Conservation (phyloP, 2,888 invertebrate species). For the Tigriopus californicus region DNA sequence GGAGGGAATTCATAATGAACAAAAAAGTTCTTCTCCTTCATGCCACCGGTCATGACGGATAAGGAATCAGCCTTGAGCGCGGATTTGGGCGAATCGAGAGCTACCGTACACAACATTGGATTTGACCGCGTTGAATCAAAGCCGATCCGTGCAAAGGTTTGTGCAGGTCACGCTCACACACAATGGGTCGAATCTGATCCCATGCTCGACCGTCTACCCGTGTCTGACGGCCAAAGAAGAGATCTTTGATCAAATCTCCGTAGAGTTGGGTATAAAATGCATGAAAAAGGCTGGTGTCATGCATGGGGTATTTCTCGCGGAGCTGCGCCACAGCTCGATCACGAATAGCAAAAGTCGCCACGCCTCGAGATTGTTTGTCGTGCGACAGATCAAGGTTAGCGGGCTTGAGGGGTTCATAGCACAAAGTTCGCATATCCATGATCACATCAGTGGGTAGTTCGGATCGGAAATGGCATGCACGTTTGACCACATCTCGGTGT, state of each 20-base stretch:
- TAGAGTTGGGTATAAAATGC: constrained; percentile 46
- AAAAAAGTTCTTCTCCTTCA: constrained; percentile 92
- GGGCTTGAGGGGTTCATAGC: not conserved
- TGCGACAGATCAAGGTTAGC: constrained; percentile 27
- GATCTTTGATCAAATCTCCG: constrained; percentile 48
- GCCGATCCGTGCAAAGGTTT: constrained; percentile 88
- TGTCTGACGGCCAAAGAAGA: constrained; percentile 41
- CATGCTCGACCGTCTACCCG: constrained; percentile 52
- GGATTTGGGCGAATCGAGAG: constrained; percentile 24
- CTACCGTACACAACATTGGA: constrained; percentile 41
- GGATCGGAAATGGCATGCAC: too few relatives aligned
- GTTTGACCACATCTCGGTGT: too few relatives aligned
- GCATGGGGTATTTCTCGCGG: constrained; percentile 39
- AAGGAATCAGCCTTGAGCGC: constrained; percentile 8
- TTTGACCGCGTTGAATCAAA: constrained; percentile 89
- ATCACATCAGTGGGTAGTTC: too few relatives aligned
- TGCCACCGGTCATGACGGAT: constrained; percentile 35
- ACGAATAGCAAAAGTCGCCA: constrained; percentile 49
- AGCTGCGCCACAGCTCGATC: constrained; percentile 48
- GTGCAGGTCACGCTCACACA: constrained; percentile 65
- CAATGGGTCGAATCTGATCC: constrained; percentile 60
- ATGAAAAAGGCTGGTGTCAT: constrained; percentile 27
- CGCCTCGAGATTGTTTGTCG: constrained; percentile 69
- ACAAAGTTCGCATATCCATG: not conserved
- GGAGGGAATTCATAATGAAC: constrained; percentile 97